Conservation (phyloP, 2,113 vertebrate species). For the Phylloscopus trochiloides region DNA sequence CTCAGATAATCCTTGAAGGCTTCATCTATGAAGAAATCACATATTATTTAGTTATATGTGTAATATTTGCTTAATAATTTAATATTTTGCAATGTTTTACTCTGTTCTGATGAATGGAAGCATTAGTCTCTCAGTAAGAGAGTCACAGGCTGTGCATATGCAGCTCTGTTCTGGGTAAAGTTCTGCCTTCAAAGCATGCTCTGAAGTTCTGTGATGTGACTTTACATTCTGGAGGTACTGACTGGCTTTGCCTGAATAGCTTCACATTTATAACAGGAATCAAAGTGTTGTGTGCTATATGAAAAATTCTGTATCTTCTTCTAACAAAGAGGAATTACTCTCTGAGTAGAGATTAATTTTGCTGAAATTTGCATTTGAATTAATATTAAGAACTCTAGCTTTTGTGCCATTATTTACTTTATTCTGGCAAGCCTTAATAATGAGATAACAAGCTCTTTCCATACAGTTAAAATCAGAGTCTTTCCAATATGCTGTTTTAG, state of each 20-base stretch:
- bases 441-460: background rate
- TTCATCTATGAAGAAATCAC: background rate
- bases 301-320: background rate
- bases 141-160: background rate
- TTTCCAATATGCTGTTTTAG: conserved; percentile 1
- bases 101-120: background rate
- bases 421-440: conserved; percentile 8
- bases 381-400: background rate
- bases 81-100: background rate
- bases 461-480: conserved; percentile 1
- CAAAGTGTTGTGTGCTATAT: background rate
- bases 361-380: conserved; percentile 16
- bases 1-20: background rate
- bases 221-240: background rate
- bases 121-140: background rate
- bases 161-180: background rate
- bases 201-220: background rate
- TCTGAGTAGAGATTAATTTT: background rate
- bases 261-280: background rate
- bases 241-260: background rate
- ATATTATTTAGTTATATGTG: background rate
- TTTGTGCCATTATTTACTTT: conserved; percentile 27
- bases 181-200: background rate
- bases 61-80: background rate
- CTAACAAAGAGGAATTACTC: background rate